Conservation (phyloP, 2,888 invertebrate genomes). For the Diachrysia chrysitis region DNA sequence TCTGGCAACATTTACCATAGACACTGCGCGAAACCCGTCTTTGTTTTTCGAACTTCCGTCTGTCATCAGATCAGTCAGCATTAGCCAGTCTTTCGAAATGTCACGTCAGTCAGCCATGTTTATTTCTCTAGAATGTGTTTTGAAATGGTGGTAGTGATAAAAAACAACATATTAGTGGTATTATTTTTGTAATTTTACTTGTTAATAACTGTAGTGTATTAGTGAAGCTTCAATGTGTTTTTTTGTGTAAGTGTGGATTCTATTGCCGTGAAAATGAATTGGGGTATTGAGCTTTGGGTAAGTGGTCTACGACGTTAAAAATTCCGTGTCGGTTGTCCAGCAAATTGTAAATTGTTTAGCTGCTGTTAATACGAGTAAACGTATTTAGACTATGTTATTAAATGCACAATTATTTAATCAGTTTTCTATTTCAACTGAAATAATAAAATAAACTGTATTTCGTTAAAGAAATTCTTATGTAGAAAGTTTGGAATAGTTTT, state of each 20-base stretch:
- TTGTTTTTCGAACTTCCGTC: conserved; percentile 49
- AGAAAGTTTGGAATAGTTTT: conserved; percentile 42
- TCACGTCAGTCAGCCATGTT: conserved; percentile 87
- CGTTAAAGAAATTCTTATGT: conserved; percentile 15
- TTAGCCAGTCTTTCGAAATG: conserved; percentile 66
- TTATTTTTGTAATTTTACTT: conserved; percentile 69
- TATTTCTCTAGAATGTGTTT: conserved; percentile 83
- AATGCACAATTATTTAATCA: conserved; percentile 8
- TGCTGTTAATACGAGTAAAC: conserved; percentile 48
- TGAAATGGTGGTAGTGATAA: conserved; percentile 86
- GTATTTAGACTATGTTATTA: conserved; percentile 18
- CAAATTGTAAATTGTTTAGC: conserved; percentile 55
- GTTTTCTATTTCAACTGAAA: not conserved
- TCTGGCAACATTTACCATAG: conserved; percentile 63
- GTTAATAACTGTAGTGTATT: conserved; percentile 71
- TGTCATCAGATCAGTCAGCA: conserved; percentile 55
- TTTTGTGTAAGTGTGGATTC: conserved; percentile 82
- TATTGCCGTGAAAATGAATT: conserved; percentile 89
- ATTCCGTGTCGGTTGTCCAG: conserved; percentile 58
- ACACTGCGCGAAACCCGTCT: conserved; percentile 44
- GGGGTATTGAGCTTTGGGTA: conserved; percentile 92
- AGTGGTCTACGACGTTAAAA: conserved; percentile 73
- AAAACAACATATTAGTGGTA: conserved; percentile 77
- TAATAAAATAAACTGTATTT: not conserved
- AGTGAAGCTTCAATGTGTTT: conserved; percentile 86